A percentile compares a stretch with the other conserved stretches of the same genome.
phyloP scores from a whole-genome alignment of 1,140 invertebrate species.

The Manduca sexta region DNA sequence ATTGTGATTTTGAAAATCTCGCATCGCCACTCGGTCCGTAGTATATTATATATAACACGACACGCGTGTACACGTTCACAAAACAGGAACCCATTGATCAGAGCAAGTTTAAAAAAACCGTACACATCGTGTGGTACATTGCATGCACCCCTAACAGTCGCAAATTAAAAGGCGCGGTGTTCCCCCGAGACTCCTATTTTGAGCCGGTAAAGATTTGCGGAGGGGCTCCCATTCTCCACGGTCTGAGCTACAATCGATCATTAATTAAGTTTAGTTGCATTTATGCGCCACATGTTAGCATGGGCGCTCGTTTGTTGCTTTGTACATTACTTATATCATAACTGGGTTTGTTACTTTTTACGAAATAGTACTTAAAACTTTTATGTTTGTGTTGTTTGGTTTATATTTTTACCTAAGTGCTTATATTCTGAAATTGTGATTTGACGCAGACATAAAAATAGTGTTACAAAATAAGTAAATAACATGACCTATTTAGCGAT shows the following conservation, averaged over 20 bases:
- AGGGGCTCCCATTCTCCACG: conserved; percentile 43
- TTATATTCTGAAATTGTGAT: too few relatives aligned
- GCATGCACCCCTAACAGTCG: conserved; percentile 52
- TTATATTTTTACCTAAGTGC: too few relatives aligned
- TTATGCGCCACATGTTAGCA: conserved; percentile 61
- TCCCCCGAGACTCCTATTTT: conserved; percentile 51
- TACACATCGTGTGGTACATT: neutral
- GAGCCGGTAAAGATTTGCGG: conserved; percentile 58
- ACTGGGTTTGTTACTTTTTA: conserved; percentile 1
- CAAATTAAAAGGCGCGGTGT: conserved; percentile 65
- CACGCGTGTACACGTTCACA: too few relatives aligned
- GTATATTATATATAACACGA: neutral
- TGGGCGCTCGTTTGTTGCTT: neutral
- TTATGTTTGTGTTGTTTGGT: too few relatives aligned
- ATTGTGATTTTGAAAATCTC: too few relatives aligned
- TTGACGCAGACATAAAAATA: too few relatives aligned
- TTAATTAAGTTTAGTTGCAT: conserved; percentile 68
- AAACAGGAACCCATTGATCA: too few relatives aligned
- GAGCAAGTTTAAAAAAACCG: too few relatives aligned
- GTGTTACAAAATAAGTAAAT: too few relatives aligned
- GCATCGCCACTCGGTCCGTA: too few relatives aligned
- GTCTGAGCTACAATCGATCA: conserved; percentile 62
- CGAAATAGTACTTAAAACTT: too few relatives aligned
- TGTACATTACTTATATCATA: conserved; percentile 3
- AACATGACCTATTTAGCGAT: too few relatives aligned